These are phyloP conservation scores for Coccyzus lansbergi DNA, from an alignment of 2,797 vertebrate species.

Conservation along the genomic window DNA sequence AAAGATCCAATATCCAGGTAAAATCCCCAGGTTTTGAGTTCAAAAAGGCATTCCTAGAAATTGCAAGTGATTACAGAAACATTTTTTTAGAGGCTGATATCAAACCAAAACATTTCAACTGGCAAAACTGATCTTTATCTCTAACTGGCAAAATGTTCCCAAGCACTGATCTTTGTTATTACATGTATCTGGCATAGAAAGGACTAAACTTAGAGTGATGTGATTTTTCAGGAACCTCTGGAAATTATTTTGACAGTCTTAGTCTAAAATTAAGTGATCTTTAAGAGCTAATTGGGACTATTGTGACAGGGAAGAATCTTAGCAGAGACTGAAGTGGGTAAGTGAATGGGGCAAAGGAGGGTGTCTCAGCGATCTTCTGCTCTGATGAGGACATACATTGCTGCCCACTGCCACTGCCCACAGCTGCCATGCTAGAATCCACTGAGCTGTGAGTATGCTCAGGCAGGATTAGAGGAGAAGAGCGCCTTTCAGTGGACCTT, in stretches of 20 bases:
- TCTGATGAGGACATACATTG: not conserved
- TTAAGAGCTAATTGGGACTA: not conserved
- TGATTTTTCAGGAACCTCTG: not conserved
- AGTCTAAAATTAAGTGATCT: not conserved
- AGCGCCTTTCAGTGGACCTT: not conserved
- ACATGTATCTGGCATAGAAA: not conserved
- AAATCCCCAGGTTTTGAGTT: not conserved
- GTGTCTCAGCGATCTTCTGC: not conserved
- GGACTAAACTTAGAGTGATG: not conserved
- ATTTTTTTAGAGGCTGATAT: not conserved
- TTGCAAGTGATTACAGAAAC: not conserved
- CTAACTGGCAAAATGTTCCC: not conserved
- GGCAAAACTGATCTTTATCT: not conserved
- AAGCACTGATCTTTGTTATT: not conserved
- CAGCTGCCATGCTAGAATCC: not conserved
- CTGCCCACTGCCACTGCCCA: not conserved
- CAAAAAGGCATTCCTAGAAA: not conserved
- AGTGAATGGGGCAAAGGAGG: not conserved
- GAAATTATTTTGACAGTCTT: not conserved
- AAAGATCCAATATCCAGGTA: not conserved
- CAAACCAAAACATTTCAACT: not conserved
- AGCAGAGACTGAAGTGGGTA: not conserved
- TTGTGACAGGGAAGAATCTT: not conserved
- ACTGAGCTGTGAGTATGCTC: not conserved
- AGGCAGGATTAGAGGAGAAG: not conserved